Base-by-base conservation (phyloP, 2,797 vertebrate species). In the Cuculus canorus region DNA sequence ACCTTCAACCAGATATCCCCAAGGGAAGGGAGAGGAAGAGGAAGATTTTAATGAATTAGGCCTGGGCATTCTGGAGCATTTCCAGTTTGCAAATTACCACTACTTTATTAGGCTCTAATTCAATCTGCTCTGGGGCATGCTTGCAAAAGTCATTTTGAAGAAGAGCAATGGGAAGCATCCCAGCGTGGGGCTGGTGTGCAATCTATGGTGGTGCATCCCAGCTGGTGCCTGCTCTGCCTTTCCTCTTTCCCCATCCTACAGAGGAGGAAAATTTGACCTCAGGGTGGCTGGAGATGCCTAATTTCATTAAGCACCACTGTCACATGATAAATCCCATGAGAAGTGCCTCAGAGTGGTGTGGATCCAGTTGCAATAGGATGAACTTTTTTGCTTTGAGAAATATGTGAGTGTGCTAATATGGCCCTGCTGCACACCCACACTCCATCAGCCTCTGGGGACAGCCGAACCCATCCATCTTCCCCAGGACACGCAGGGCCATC, bases 1-100 rank as follows among this genome's bases (percentile, higher is more conserved):
- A 33, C 78, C 45, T 80, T 83, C 82, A 63, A 17, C 48, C 69
- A 87, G 61, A 86, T 77, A 82, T 65, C 90, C 93, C 32, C 61
- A 66, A 86, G 75, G 91, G 41, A 94, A 92, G 93, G 84, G 71
- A 86, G 47, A 69, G 47, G 30, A 76, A 65, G 63, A 82, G 81
- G 95, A 93, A 95, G 78, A 56, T 43, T 91, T 82, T 66, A 96
- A 82, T 80, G 82, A 91, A 88, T 93, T 88, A 82, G 86, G 92
- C 53, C 78, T 85, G 81, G 72, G 65, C 70, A 30, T 57, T 88
- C 78, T 88, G 92, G 91, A 94, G 39, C 73, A 82, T 88, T 93
- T 88, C 94, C 90, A 95, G 78, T 84, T 96, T 93, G 93, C 91
- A 95, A 95, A 96, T 94, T 94, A 78, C 73, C 73, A 61, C 63